Base-by-base conservation (phyloP, 2,113 vertebrate species). In the Odontophorus gujanensis region DNA sequence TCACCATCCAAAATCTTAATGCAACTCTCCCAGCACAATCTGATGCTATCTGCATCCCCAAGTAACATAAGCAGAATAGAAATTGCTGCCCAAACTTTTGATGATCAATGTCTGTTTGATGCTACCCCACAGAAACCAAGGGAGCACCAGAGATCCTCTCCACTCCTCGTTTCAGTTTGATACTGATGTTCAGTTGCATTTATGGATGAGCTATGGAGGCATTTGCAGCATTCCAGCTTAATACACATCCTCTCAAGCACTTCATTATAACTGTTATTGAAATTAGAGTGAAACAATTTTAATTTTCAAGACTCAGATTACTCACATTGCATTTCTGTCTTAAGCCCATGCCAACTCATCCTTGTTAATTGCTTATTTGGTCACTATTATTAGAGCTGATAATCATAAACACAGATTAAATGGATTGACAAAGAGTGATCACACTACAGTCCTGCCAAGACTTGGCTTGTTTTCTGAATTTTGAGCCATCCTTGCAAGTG, bases 341-440 rank as follows among this genome's bases (percentile, higher is more conserved):
- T 9, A 78, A 88, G 47, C 26, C 74, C 68, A 19, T 63, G 81
- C 78, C 72, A 96, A 94, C 77, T 92, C 42, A 22, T 79, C 93
- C 84, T 89, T 9, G 2, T 95, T 97, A 97, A 97, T 96, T 95
- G 77, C 36, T 93, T 47, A 50, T 84, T 91, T 91, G 68, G 76
- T 92, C 91, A 87, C 91, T 93, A 95, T 87, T 91, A 95, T 92
- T 95, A 71, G 58, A 94, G 84, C 78, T 59, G 84, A 88, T 97
- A 87, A 93, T 95, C 18, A 34, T 80, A 93, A 97, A 92, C 95
- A 94, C 94, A 22, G 68, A 75, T 77, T 91, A 85, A 92, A 87
- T 26, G 88, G 96, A 77, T 62, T 81, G 80, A 96, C 95, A 96
- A 80, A 90, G 61, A 84, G 55, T 0, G 19, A 21, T 77, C 62